Percentiles rank a stretch among this genome's conserved stretches.
phyloP scores from a whole-genome alignment of 2,797 vertebrate species.

The Micromesistius poutassou region DNA sequence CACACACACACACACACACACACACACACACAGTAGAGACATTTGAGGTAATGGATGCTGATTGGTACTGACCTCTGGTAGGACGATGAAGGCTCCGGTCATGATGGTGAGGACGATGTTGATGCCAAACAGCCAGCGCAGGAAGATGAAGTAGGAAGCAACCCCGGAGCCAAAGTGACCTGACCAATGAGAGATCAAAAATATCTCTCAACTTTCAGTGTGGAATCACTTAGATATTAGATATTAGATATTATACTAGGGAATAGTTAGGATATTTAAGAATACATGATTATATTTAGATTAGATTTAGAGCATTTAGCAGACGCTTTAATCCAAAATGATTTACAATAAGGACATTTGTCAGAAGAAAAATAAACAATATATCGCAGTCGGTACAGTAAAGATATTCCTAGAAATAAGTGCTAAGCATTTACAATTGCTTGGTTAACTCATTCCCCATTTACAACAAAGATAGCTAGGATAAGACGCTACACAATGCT shows the following conservation, averaged over 20 bases:
- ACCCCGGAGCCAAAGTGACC: constrained; percentile 98
- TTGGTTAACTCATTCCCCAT: too few species aligned
- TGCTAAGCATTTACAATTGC: too few species aligned
- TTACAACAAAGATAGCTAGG: too few species aligned
- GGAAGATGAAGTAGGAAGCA: constrained; percentile 97
- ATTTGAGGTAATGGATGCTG: neutral
- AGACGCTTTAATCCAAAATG: too few species aligned
- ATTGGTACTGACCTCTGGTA: constrained; percentile 86
- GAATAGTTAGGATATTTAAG: neutral
- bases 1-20: constrained; percentile 5
- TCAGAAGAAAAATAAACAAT: too few species aligned
- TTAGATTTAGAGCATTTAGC: too few species aligned
- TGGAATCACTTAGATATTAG: neutral
- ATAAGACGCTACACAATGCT: too few species aligned
- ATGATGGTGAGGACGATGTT: constrained; percentile 93
- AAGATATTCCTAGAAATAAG: too few species aligned
- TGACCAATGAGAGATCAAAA: constrained; percentile 40
- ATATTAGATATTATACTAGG: neutral
- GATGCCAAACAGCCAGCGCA: constrained; percentile 96
- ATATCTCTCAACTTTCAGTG: neutral
- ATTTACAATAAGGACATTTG: too few species aligned
- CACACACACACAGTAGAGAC: neutral
- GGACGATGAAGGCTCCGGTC: constrained; percentile 93
- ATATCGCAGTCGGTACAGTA: too few species aligned
- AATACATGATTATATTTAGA: too few species aligned